These are phyloP conservation scores for Odontomyia ornata DNA, from an alignment of 2,888 invertebrate genomes.

Conservation along the genomic window DNA sequence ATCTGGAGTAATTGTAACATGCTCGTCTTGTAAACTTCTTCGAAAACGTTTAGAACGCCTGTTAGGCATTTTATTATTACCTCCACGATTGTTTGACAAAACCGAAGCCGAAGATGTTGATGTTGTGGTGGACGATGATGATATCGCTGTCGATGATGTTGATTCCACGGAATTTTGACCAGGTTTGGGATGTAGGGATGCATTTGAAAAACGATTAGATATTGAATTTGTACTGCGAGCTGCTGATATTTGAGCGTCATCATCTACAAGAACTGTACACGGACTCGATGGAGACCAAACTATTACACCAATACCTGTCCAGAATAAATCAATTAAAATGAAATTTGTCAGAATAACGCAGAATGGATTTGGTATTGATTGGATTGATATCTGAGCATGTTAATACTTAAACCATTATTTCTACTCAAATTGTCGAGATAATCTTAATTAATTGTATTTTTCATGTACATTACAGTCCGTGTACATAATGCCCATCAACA, in stretches of 20 bases:
- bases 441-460: not conserved
- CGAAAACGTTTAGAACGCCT: constrained; percentile 45
- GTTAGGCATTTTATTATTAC: constrained; percentile 54
- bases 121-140: constrained; percentile 75
- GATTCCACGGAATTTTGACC: constrained; percentile 63
- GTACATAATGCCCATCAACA: too few species aligned
- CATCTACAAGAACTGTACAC: constrained; percentile 85
- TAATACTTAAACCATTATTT: not conserved
- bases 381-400: not conserved
- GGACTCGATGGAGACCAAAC: constrained; percentile 86
- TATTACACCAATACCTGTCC: constrained; percentile 79
- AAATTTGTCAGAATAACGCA: not conserved
- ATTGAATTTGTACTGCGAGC: constrained; percentile 77
- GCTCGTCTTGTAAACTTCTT: constrained; percentile 43
- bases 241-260: constrained; percentile 74
- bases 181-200: constrained; percentile 70
- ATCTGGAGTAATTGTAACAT: not conserved
- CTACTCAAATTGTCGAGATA: not conserved
- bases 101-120: constrained; percentile 71
- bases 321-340: not conserved
- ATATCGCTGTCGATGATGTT: constrained; percentile 65
- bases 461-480: too few species aligned
- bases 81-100: constrained; percentile 61
- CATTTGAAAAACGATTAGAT: constrained; percentile 75
- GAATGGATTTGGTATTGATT: too few species aligned